Percentiles rank a stretch among this genome's conserved stretches.
Conservation (phyloP, 2,797 vertebrate genomes). For the Rhinogobio ventralis region DNA sequence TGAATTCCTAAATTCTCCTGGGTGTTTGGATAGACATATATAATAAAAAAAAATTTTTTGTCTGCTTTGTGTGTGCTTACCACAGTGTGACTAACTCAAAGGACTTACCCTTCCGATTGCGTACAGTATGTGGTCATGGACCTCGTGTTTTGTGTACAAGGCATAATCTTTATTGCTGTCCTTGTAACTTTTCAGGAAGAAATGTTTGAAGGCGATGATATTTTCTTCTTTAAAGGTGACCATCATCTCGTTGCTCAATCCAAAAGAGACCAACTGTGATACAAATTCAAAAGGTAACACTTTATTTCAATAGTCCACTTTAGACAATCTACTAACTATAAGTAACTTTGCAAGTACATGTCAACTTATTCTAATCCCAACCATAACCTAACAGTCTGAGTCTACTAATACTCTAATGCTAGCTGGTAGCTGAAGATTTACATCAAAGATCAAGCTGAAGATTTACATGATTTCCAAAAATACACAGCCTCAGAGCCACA, state of each 20-base stretch:
- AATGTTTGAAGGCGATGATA: slow-evolving; percentile 88
- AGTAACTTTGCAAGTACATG: not conserved
- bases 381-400: no score
- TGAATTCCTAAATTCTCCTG: no score
- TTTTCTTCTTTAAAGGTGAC: slow-evolving; percentile 95
- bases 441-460: no score
- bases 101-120: slow-evolving; percentile 82
- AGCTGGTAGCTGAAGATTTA: no score
- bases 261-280: slow-evolving; percentile 89
- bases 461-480: no score
- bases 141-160: slow-evolving; percentile 87
- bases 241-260: slow-evolving; percentile 96
- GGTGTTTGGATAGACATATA: not conserved
- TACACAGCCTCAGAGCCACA: no score
- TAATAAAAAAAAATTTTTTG: not conserved
- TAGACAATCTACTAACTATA: not conserved
- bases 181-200: slow-evolving; percentile 92
- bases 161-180: slow-evolving; percentile 81
- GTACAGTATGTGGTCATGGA: slow-evolving; percentile 87
- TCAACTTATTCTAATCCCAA: no score
- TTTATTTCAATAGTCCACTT: not conserved
- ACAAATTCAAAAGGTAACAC: not conserved
- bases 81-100: not conserved
- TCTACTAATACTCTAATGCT: no score
- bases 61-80: not conserved